Evolutionary conservation across 1,140 invertebrate species (phyloP).

Genomic region (Samia ricini): DNA sequence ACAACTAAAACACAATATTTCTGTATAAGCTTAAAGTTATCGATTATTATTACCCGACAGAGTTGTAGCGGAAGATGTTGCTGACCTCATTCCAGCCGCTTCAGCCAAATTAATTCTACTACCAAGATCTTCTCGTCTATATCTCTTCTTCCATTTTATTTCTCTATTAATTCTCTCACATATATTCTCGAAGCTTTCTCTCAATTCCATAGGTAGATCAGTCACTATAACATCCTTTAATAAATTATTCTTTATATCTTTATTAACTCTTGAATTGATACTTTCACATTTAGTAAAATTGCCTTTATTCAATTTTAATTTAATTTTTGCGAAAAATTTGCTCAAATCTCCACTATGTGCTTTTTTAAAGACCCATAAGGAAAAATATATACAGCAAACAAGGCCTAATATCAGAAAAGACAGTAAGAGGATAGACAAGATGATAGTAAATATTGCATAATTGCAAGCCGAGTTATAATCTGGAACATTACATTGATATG

Average conservation of each 20-base stretch:
- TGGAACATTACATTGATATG: slow-evolving; percentile 15
- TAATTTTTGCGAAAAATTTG: slow-evolving; percentile 19
- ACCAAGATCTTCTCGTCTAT: slow-evolving; percentile 35
- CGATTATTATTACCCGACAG: neutral
- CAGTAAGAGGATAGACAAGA: slow-evolving; percentile 34
- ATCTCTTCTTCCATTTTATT: slow-evolving; percentile 46
- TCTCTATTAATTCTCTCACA: slow-evolving; percentile 48
- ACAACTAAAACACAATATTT: neutral
- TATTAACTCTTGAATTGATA: slow-evolving; percentile 18
- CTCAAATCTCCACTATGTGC: slow-evolving; percentile 28
- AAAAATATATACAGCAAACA: slow-evolving; percentile 35
- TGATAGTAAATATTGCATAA: slow-evolving; percentile 37
- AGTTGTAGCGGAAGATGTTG: neutral
- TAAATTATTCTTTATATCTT: slow-evolving; percentile 41
- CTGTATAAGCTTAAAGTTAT: neutral
- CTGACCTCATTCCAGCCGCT: neutral
- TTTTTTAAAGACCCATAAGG: slow-evolving; percentile 29
- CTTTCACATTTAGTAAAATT: slow-evolving; percentile 5
- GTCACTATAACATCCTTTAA: slow-evolving; percentile 51
- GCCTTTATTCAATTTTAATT: slow-evolving; percentile 17
- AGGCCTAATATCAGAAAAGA: slow-evolving; percentile 33
- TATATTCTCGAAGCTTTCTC: slow-evolving; percentile 47
- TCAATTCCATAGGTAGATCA: slow-evolving; percentile 54
- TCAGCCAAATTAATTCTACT: slow-evolving; percentile 39
- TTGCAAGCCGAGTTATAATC: slow-evolving; percentile 36